phyloP scores from a whole-genome alignment of 2,797 vertebrate species.

The Tolypeutes matacus region DNA sequence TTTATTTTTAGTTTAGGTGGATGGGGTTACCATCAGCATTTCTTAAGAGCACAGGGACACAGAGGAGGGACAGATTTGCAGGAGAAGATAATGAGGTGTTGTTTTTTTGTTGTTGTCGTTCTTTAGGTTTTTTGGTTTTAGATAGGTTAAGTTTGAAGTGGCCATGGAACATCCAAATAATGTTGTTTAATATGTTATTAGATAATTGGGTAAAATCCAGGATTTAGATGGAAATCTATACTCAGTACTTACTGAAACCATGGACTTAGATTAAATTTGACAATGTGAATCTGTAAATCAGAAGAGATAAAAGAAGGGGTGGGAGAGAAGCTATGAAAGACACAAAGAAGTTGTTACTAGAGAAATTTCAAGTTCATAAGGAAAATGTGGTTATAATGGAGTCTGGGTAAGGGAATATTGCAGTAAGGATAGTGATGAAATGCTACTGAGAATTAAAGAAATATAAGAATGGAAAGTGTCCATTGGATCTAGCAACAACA shows the following conservation, averaged over 20 bases:
- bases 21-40: not conserved
- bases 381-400: not conserved
- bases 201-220: not conserved
- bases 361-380: not conserved
- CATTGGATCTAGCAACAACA: not conserved
- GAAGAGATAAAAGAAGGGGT: not conserved
- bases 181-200: not conserved
- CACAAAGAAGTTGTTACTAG: not conserved
- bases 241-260: not conserved
- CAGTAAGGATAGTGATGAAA: not conserved
- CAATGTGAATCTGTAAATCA: not conserved
- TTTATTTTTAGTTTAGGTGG: not conserved
- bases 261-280: not conserved
- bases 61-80: not conserved
- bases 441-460: not conserved
- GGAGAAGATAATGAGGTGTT: not conserved
- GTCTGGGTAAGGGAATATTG: not conserved
- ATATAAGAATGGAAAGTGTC: not conserved
- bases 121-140: not conserved
- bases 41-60: not conserved
- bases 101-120: not conserved
- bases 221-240: not conserved
- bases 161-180: not conserved
- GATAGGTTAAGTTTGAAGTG: not conserved
- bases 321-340: not conserved